Evolutionary conservation across 2,888 invertebrate species (phyloP), one percentile per base, ranked within the genome.

Genomic region (Melipona beecheii): DNA sequence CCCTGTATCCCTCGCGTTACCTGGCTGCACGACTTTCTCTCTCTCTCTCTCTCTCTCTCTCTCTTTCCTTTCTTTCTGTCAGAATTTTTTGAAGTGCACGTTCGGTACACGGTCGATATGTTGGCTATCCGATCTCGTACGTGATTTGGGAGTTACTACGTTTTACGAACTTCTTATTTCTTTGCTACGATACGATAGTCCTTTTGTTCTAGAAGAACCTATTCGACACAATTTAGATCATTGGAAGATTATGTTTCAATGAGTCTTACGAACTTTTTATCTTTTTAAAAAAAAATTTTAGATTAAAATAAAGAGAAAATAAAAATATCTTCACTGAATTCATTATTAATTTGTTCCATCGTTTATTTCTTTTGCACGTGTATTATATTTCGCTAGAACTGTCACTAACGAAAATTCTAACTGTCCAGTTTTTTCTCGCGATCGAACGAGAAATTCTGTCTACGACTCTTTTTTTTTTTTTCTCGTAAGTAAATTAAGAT

Each of bases 1-100:
- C 65, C 60, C 78, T 56, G 27, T 62, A 27, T 24, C 21, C 2
- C 24, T n/a, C 56, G 21, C 9, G 36, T 70, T 54, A n/a, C 13
- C 50, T 9, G 5, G 52, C 15, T 36, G 19, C 21, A 65, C 78
- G 58, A 88, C 89, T 88, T 88, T 88, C 87, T 79, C 87, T 72
- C 60, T 72, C 49, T 31, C 27, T 27, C 88, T 88, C 88, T 88
- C 87, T 78, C 87, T 72, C 72, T 72, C 89, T 88, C 88, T 88
- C 87, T 79, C 87, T 72, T 49, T 72, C 49, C 60, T 62, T 60
- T 49, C 72, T 60, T 43, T 60, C 27, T 50, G 60, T 49, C 49
- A 27, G 27, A n/a, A 70, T 70, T 52, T 69, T 69, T 13, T 31
- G 27, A 13, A 27, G 21, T 27, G 15, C 21, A n/a, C 27, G 9